A percentile compares a stretch with the other conserved stretches of the same genome.
These are phyloP conservation scores for Sinella curviseta DNA, from an alignment of 1,140 invertebrate species.

Conservation along the genomic window DNA sequence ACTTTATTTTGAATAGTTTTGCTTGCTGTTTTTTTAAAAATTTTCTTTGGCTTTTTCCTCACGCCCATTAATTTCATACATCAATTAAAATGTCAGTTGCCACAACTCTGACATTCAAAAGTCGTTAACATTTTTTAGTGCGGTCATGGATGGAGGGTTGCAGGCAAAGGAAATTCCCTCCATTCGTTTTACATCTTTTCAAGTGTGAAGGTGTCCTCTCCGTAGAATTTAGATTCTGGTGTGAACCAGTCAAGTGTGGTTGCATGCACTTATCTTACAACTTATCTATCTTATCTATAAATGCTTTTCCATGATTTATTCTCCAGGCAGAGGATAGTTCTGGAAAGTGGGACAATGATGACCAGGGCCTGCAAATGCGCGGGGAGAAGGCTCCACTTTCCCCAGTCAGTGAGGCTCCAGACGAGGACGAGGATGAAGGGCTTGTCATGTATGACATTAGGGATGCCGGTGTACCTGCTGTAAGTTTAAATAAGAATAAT, in stretches of 20 bases:
- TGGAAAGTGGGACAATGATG: slow-evolving; percentile 70
- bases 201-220: no score
- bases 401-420: slow-evolving; percentile 41
- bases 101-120: no score
- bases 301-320: slow-evolving; percentile 46
- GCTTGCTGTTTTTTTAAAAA: background rate
- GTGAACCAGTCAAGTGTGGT: background rate
- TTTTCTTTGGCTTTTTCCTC: background rate
- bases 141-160: no score
- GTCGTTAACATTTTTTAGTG: no score
- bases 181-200: background rate
- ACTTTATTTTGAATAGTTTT: background rate
- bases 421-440: slow-evolving; percentile 68
- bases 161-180: no score
- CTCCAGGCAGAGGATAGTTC: slow-evolving; percentile 75
- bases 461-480: slow-evolving; percentile 5
- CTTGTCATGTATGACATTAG: slow-evolving; percentile 68
- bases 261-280: background rate
- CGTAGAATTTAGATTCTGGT: no score
- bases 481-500: slow-evolving; percentile 3
- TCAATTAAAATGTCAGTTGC: no score
- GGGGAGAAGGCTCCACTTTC: slow-evolving; percentile 58
- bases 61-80: background rate
- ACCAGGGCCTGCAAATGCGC: slow-evolving; percentile 69
- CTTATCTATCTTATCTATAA: background rate